A percentile compares a stretch with the other conserved stretches of the same genome.
Evolutionary conservation across 2,888 invertebrate species (phyloP).

Genomic region (Athalia rosae): DNA sequence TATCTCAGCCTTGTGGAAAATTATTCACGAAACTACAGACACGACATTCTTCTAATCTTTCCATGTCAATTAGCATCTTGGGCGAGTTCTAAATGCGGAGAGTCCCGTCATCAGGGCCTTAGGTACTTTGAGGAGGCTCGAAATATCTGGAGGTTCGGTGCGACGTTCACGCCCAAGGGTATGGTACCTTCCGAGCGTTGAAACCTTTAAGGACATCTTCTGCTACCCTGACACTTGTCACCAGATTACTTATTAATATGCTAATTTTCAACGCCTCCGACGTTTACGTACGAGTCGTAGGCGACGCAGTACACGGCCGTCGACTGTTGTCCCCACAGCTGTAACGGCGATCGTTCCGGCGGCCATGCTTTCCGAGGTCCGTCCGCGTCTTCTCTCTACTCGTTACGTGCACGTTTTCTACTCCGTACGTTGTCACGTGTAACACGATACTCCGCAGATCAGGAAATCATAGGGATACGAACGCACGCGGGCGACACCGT

Average conservation of each 20-base stretch:
- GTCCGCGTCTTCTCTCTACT: not conserved
- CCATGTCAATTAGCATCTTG: conserved; percentile 68
- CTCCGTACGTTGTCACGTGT: conserved; percentile 65
- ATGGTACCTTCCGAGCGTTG: not conserved
- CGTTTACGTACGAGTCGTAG: conserved; percentile 49
- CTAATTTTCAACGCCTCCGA: conserved; percentile 63
- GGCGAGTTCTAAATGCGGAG: conserved; percentile 74
- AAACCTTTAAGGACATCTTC: conserved; percentile 66
- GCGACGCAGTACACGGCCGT: not conserved
- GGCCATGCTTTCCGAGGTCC: not conserved
- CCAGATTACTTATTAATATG: conserved; percentile 73
- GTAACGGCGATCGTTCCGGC: not conserved
- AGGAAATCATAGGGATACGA: conserved; percentile 62
- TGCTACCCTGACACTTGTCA: conserved; percentile 72
- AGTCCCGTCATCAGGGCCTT: conserved; percentile 67
- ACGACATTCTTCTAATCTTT: not conserved
- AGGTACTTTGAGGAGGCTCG: conserved; percentile 64
- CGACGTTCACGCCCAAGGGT: conserved; percentile 49
- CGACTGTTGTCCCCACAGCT: no score
- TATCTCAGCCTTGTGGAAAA: no score
- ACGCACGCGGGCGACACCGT: conserved; percentile 10
- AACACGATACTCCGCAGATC: conserved; percentile 71
- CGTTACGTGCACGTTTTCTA: conserved; percentile 3
- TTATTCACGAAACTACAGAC: not conserved
- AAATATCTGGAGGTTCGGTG: conserved; percentile 57